phyloP scores from a whole-genome alignment of 2,113 vertebrate genomes.

The Ascaphus truei region DNA sequence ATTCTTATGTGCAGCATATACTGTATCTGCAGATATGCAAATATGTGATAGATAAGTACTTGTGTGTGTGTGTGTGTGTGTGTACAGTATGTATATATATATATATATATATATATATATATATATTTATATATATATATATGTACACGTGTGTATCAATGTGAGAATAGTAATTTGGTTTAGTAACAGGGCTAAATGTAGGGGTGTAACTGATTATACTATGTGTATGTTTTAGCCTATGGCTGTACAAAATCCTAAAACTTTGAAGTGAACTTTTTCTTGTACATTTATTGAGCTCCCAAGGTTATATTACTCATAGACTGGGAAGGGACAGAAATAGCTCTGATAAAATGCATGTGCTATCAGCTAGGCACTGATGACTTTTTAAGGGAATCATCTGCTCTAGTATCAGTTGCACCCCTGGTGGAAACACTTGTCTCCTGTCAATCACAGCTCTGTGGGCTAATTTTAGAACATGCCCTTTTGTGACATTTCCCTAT shows the following conservation, averaged over 20 bases:
- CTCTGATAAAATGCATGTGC: constrained; percentile 80
- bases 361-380: constrained; percentile 76
- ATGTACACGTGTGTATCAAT: not conserved
- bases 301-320: constrained; percentile 74
- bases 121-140: not conserved
- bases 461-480: constrained; percentile 85
- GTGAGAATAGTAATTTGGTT: not conserved
- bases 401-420: constrained; percentile 78
- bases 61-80: not conserved
- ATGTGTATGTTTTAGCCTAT: not conserved
- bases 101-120: not conserved
- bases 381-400: constrained; percentile 99
- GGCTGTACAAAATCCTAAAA: not conserved
- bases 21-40: not conserved
- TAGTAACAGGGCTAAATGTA: too few species aligned
- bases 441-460: constrained; percentile 79
- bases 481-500: constrained; percentile 70
- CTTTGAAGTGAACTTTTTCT: not conserved
- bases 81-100: not conserved
- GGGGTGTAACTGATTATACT: too few species aligned
- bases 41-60: not conserved
- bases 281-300: constrained; percentile 47
- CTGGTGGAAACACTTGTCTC: constrained; percentile 88
- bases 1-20: too few species aligned
- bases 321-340: constrained; percentile 85